Conservation (phyloP, 2,797 vertebrate species). For the Neostethus bicornis region DNA sequence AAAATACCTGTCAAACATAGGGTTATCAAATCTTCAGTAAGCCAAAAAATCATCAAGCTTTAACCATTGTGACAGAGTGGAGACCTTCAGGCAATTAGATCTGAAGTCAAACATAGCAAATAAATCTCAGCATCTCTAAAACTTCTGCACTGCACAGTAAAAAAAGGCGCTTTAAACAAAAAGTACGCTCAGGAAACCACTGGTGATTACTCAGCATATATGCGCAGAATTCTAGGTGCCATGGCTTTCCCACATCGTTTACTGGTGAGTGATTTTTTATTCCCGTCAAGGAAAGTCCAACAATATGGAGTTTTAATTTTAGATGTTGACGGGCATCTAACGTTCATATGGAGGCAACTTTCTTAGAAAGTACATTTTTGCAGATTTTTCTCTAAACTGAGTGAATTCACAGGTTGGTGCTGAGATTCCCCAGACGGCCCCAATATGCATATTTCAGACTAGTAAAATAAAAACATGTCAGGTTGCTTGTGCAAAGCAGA, state of each 20-base stretch:
- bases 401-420: slow-evolving; percentile 24
- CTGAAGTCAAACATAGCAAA: slow-evolving; percentile 69
- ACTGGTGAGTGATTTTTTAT: slow-evolving; percentile 33
- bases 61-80: slow-evolving; percentile 60
- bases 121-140: slow-evolving; percentile 72
- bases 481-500: slow-evolving; percentile 30
- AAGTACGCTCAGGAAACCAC: slow-evolving; percentile 58
- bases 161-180: slow-evolving; percentile 24
- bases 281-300: slow-evolving; percentile 25
- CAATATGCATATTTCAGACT: slow-evolving; percentile 5
- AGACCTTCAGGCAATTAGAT: slow-evolving; percentile 57
- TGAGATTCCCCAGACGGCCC: slow-evolving; percentile 27
- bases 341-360: slow-evolving; percentile 7
- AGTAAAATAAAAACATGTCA: slow-evolving; percentile 38
- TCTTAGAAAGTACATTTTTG: slow-evolving; percentile 12
- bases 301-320: slow-evolving; percentile 31
- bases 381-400: slow-evolving; percentile 15
- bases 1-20: slow-evolving; percentile 71
- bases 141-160: slow-evolving; percentile 52
- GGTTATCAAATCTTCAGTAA: slow-evolving; percentile 66
- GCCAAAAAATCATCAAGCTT: slow-evolving; percentile 73
- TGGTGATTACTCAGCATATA: slow-evolving; percentile 55
- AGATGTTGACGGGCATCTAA: slow-evolving; percentile 33
- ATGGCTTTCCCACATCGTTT: slow-evolving; percentile 32
- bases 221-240: slow-evolving; percentile 40